Base-by-base conservation (phyloP, 2,797 vertebrate genomes). In the Gambelia wislizenii region DNA sequence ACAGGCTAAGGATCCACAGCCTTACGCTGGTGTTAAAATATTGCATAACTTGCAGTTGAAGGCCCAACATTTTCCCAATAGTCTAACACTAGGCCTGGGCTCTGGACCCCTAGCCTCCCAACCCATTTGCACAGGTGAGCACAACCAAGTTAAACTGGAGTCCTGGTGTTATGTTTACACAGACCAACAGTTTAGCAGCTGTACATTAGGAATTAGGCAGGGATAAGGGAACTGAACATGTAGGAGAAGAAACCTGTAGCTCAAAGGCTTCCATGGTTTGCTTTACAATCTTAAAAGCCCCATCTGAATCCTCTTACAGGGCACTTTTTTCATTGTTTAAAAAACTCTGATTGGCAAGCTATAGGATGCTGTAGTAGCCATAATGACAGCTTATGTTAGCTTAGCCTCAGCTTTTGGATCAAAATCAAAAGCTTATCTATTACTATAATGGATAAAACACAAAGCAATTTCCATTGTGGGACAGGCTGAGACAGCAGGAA, bases 351-450 rank as follows among this genome's bases (percentile, higher is more conserved):
- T 9, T 89, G 67, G 16, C 54, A 81, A 81, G 56, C 67, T 27
- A 30, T 4, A 64, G 42, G 30, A 64, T 42, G 18, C 12, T 75
- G 42, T 33, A 9, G 47, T 64, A 85, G 49, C n/a, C 42, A 74
- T 22, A 79, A 59, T 80, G 54, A n/a, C 47, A 42, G 27, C 47
- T 86, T 72, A 70, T 20, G 16, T 85, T 67, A 64, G 39, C 27
- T 89, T 70, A 56, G 1, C 86, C 74, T 6, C 70, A 70, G 59
- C 67, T 61, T 91, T 87, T 89, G 76, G 88, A 8, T 47, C 42
- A 67, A 83, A 70, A 49, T 56, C 49, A 85, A 30, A 59, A 56
- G 61, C 39, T 82, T 85, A 39, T n/a, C 49, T 39, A 75, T 47
- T 3, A 70, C 36, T 86, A 7, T 20, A 92, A 92, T 1, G 36